Conservation (phyloP, 1,140 invertebrate species). For the Psilanteris sp. region DNA sequence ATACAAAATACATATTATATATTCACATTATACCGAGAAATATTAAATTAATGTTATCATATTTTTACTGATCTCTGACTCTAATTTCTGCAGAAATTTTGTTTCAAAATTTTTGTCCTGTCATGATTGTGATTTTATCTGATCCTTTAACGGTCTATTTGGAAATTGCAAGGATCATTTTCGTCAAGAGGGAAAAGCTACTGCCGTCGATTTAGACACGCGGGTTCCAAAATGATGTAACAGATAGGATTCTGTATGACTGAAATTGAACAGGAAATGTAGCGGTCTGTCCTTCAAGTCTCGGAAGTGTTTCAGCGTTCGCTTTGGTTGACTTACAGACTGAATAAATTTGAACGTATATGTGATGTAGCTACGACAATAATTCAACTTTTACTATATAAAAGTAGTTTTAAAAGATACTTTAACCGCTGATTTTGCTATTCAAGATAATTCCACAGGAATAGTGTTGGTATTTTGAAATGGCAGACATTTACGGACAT, state of each 20-base stretch:
- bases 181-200: slow-evolving; percentile 1
- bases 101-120: no score
- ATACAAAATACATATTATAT: no score
- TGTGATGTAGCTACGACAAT: no score
- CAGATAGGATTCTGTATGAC: slow-evolving; percentile 63
- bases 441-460: slow-evolving; percentile 13
- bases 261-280: slow-evolving; percentile 78
- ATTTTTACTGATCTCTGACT: no score
- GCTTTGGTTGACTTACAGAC: slow-evolving; percentile 16
- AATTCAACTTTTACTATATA: no score
- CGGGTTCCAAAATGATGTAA: slow-evolving; percentile 17
- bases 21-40: no score
- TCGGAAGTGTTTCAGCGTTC: slow-evolving; percentile 60
- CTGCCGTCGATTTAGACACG: slow-evolving; percentile 9
- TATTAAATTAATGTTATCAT: no score
- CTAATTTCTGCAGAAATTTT: no score
- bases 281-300: slow-evolving; percentile 72
- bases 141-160: slow-evolving; percentile 3
- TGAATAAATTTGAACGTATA: slow-evolving; percentile 12
- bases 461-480: slow-evolving; percentile 19
- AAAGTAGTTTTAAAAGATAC: no score
- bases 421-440: slow-evolving; percentile 6
- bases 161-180: slow-evolving; percentile 26
- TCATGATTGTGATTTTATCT: no score
- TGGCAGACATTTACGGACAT: slow-evolving; percentile 15